phyloP scores from a whole-genome alignment of 2,888 invertebrate species.

The Nomada ferruginata region DNA sequence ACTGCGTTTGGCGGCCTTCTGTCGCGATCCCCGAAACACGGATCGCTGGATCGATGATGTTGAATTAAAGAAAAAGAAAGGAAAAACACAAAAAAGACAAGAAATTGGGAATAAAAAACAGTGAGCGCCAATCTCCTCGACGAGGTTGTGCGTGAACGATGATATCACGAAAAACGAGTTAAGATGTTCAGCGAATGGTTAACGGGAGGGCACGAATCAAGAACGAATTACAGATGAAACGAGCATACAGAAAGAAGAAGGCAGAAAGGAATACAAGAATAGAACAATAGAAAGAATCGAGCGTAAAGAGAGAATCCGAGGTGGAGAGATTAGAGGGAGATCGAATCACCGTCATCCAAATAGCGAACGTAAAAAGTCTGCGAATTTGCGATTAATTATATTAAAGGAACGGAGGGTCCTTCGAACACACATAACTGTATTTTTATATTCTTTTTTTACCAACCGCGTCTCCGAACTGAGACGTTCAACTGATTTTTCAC shows the following conservation, averaged over 20 bases:
- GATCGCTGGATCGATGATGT: slow-evolving; percentile 49
- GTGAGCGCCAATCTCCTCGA: background rate
- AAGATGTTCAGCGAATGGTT: too few species aligned
- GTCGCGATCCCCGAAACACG: slow-evolving; percentile 18
- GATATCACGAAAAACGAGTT: slow-evolving; percentile 19
- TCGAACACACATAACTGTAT: slow-evolving; percentile 74
- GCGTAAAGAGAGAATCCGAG: slow-evolving; percentile 32
- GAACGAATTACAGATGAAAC: slow-evolving; percentile 7
- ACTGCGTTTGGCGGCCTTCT: slow-evolving; percentile 35
- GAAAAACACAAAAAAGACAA: background rate
- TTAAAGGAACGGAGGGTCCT: slow-evolving; percentile 66
- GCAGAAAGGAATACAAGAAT: background rate
- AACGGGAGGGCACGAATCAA: background rate
- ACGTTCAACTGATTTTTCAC: slow-evolving; percentile 68
- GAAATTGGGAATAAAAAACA: background rate
- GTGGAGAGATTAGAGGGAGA: slow-evolving; percentile 51
- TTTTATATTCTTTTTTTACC: slow-evolving; percentile 78
- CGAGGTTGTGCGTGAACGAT: too few species aligned
- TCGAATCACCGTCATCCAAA: slow-evolving; percentile 75
- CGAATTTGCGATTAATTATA: slow-evolving; percentile 70
- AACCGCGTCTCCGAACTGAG: slow-evolving; percentile 42
- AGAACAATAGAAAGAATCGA: slow-evolving; percentile 15
- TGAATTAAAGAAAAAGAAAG: slow-evolving; percentile 27
- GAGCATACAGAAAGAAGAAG: slow-evolving; percentile 7
- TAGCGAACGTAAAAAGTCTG: slow-evolving; percentile 73